phyloP scores from a whole-genome alignment of 2,888 invertebrate species.

The Nipponacmea schrenckii region DNA sequence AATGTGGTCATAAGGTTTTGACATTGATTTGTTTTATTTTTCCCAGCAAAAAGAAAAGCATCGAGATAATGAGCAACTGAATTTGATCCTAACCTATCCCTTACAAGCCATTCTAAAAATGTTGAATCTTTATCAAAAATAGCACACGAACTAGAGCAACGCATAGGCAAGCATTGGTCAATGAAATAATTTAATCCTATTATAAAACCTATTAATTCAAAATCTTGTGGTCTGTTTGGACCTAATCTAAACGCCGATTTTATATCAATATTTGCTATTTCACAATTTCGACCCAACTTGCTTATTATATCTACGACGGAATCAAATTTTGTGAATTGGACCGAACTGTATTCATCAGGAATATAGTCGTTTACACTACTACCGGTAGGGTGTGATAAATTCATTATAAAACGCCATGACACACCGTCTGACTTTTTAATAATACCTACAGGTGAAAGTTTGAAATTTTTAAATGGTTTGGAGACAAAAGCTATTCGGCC shows the following conservation, averaged over 20 bases:
- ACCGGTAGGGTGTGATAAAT: background rate
- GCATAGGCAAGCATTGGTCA: background rate
- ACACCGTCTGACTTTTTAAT: background rate
- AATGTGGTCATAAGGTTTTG: background rate
- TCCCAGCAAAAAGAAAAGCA: background rate
- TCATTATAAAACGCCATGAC: background rate
- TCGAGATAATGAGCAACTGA: slow-evolving; percentile 3
- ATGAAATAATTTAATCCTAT: background rate
- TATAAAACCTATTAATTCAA: background rate
- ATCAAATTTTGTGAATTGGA: background rate
- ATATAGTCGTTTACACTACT: background rate
- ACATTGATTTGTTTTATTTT: background rate
- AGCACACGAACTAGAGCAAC: background rate
- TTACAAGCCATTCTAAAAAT: background rate
- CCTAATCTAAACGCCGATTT: background rate
- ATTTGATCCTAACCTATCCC: background rate
- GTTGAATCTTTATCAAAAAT: too few relatives aligned
- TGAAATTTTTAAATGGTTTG: background rate
- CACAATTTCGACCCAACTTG: background rate
- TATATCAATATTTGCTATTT: background rate
- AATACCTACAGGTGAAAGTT: background rate
- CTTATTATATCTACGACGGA: background rate
- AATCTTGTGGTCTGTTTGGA: background rate
- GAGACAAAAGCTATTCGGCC: background rate
- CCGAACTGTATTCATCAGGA: background rate